A percentile compares a stretch with the other conserved stretches of the same genome.
Conservation (phyloP, 2,888 invertebrate genomes). For the Lasioglossum figueresi region DNA sequence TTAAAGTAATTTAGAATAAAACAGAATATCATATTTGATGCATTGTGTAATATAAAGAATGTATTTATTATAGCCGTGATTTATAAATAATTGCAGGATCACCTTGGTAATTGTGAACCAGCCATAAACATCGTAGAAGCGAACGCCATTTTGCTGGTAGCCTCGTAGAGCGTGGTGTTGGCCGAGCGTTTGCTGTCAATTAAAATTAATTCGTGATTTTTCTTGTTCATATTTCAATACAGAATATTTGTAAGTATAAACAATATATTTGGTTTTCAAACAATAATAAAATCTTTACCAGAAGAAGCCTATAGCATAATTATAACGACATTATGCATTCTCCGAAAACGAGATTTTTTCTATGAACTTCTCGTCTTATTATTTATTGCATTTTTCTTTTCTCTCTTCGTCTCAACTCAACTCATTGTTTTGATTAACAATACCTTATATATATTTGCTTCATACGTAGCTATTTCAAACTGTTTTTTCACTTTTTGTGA, state of each 20-base stretch:
- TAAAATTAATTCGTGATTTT: slow-evolving; percentile 33
- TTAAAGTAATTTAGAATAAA: neutral
- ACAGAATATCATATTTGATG: neutral
- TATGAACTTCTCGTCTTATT: neutral
- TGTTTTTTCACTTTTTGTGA: neutral
- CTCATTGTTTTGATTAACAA: neutral
- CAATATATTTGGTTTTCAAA: neutral
- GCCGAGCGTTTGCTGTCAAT: slow-evolving; percentile 51
- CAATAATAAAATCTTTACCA: neutral
- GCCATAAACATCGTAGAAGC: slow-evolving; percentile 20
- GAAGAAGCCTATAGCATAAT: neutral
- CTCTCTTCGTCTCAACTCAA: neutral
- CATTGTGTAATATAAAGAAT: neutral
- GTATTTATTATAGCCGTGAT: neutral
- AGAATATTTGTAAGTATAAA: slow-evolving; percentile 42
- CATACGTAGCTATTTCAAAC: neutral
- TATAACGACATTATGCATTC: neutral
- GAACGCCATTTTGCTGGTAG: slow-evolving; percentile 58
- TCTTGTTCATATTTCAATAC: neutral
- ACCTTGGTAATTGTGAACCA: slow-evolving; percentile 11
- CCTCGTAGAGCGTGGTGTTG: slow-evolving; percentile 47
- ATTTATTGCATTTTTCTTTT: neutral
- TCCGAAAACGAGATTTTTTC: neutral
- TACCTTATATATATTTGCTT: neutral
- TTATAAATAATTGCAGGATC: neutral